Conservation (phyloP, 2,888 invertebrate species). For the Tachina lurida region DNA sequence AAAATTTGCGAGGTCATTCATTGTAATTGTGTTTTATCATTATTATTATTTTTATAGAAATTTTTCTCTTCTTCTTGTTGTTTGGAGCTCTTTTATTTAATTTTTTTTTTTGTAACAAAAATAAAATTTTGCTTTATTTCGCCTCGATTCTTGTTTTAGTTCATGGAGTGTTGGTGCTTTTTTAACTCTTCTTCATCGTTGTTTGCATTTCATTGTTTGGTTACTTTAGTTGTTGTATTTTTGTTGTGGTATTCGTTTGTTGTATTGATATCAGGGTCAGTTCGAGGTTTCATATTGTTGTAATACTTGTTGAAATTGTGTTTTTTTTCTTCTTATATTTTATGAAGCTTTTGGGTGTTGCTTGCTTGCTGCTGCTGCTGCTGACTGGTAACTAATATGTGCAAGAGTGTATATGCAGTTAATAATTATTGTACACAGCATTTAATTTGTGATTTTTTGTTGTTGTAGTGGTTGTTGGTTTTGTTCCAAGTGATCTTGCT, state of each 20-base stretch:
- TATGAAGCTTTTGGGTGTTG: conserved; percentile 52
- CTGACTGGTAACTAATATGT: conserved; percentile 51
- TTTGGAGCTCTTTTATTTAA: neutral
- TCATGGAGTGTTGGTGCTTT: conserved; percentile 52
- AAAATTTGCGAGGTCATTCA: conserved; percentile 61
- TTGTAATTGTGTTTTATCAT: conserved; percentile 66
- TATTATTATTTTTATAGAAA: conserved; percentile 46
- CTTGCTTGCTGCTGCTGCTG: conserved; percentile 12
- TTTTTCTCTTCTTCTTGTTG: conserved; percentile 42
- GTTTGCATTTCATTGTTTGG: conserved; percentile 59
- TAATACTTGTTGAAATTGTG: conserved; percentile 70
- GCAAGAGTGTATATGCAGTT: conserved; percentile 42
- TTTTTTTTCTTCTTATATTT: neutral
- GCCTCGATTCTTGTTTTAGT: conserved; percentile 62
- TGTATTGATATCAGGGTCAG: conserved; percentile 81
- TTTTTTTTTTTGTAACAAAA: conserved; percentile 7
- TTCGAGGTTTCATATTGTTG: conserved; percentile 79
- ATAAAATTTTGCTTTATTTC: conserved; percentile 41
- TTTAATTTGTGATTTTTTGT: conserved; percentile 49
- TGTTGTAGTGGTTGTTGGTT: conserved; percentile 27
- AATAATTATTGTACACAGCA: conserved; percentile 50
- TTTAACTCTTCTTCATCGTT: conserved; percentile 55
- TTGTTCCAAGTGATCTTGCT: conserved; percentile 56
- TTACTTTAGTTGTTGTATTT: conserved; percentile 62
- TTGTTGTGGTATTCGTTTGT: conserved; percentile 64